These are phyloP conservation scores for Coryphaenoides rupestris DNA, from an alignment of 2,113 vertebrate species.

Conservation along the genomic window DNA sequence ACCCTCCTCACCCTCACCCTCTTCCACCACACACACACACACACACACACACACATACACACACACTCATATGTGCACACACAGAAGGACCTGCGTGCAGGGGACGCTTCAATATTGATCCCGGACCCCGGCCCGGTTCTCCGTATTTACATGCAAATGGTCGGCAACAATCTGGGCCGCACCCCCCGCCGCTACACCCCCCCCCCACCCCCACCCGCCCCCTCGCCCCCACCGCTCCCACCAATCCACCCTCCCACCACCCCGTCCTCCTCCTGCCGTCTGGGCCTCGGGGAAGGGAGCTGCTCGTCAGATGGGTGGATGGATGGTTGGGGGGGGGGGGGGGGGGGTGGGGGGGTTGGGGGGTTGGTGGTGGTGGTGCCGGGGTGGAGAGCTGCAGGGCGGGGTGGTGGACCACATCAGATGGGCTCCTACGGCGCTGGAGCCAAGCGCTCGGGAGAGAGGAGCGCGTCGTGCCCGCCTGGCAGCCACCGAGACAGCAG, in stretches of 20 bases:
- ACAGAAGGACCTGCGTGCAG: conserved; percentile 65
- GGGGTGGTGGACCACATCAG: conserved; percentile 57
- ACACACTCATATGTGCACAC: conserved; percentile 57
- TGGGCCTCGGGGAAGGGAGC: conserved; percentile 56
- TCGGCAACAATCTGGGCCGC: conserved; percentile 78
- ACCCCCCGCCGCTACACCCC: conserved; percentile 50
- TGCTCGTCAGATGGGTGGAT: conserved; percentile 67
- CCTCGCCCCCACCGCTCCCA: conserved; percentile 56
- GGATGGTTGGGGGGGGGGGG: too few relatives aligned
- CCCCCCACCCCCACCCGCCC: conserved; percentile 49
- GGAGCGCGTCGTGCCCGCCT: conserved; percentile 63
- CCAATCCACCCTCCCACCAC: conserved; percentile 51
- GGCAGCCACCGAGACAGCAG: conserved; percentile 70
- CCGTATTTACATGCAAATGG: conserved; percentile 81
- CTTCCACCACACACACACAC: conserved; percentile 32
- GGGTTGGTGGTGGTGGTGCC: too few relatives aligned
- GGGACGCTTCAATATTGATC: conserved; percentile 78
- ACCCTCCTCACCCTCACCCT: not conserved
- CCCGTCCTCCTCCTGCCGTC: conserved; percentile 57
- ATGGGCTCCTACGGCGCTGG: conserved; percentile 62
- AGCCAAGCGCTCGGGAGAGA: conserved; percentile 61
- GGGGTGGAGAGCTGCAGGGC: not conserved
- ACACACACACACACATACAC: conserved; percentile 53
- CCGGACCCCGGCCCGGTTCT: conserved; percentile 66
- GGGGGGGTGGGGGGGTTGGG: too few relatives aligned